Base-by-base conservation (phyloP, 2,113 vertebrate genomes). In the Brachyistius frenatus region DNA sequence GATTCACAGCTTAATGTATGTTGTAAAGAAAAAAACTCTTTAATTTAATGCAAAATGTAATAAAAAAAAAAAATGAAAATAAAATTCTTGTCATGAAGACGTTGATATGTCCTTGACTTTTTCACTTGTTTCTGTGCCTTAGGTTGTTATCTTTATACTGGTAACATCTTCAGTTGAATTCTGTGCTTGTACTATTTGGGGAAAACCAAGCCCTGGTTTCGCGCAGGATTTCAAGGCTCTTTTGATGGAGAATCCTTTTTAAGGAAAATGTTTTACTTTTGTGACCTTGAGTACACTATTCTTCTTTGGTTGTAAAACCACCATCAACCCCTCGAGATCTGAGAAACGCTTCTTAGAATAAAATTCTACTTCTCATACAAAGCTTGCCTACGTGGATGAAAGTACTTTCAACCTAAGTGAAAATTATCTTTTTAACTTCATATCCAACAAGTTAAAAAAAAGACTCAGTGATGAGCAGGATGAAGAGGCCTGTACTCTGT, bases 1-100 rank as follows among this genome's bases (percentile, higher is more conserved):
- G 95, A 97, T 96, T 97, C 97, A 97, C 93, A 93, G 94, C 88
- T 96, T 96, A 96, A 95, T 98, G 95, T 98, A 95, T 89, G 95
- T 96, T 97, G 95, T 97, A 96, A 95, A 96, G 95, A 90, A 95
- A 95, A 95, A 95, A 95, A 93, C 88, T 96, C 96, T 96, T 97
- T 96, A 95, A 96, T 95, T 95, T 96, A 94, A 93, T 93, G 90
- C 90, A 93, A 94, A 93, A 92, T 94, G 93, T 93, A 92, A 97
- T 96, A 94, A 94, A 95, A 94, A 95, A 93, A 96, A 96, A 96
- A 97, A 95, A 96, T 96, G 86, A 94, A 94, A 95, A 97, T 93
- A 92, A 92, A 94, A 91, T 92, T 93, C 89, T 91, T 92, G 93
- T 94, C 92, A 93, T 91, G 88, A 90, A 88, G 84, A 58, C 55